A percentile compares a stretch with the other conserved stretches of the same genome.
phyloP scores from a whole-genome alignment of 2,113 vertebrate genomes.

The Panurus biarmicus region DNA sequence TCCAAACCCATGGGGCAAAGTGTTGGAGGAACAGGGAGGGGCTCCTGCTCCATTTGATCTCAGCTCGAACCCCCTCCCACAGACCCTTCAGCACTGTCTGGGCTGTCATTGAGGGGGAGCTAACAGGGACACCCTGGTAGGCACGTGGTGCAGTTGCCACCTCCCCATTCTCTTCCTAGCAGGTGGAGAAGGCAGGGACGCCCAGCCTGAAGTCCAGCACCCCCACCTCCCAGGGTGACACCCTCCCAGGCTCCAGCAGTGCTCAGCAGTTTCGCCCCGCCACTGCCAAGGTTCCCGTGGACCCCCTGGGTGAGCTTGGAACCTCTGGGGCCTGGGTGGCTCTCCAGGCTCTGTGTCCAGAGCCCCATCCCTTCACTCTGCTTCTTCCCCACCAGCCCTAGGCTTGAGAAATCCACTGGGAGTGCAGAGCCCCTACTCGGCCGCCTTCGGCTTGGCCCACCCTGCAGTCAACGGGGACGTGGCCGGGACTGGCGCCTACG shows the following conservation, averaged over 20 bases:
- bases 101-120: background rate
- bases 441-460: constrained; percentile 82
- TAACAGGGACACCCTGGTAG: background rate
- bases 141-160: fast-evolving
- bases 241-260: constrained; percentile 67
- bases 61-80: fast-evolving
- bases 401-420: constrained; percentile 82
- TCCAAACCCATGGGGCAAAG: background rate
- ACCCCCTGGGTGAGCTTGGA: constrained; percentile 75
- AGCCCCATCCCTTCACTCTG: background rate
- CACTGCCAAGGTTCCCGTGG: constrained; percentile 72
- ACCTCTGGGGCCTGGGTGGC: fast-evolving
- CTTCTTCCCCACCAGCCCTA: constrained; percentile 68
- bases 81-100: background rate
- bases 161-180: background rate
- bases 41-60: background rate
- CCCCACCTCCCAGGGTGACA: constrained; percentile 79
- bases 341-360: fast-evolving
- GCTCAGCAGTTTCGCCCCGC: constrained; percentile 74
- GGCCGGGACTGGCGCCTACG: constrained; percentile 69
- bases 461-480: constrained; percentile 83
- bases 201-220: constrained; percentile 87
- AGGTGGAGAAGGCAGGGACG: constrained; percentile 88
- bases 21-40: background rate
- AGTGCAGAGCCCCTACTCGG: constrained; percentile 81